Conservation (phyloP, 2,113 vertebrate genomes). For the Columba janthina region DNA sequence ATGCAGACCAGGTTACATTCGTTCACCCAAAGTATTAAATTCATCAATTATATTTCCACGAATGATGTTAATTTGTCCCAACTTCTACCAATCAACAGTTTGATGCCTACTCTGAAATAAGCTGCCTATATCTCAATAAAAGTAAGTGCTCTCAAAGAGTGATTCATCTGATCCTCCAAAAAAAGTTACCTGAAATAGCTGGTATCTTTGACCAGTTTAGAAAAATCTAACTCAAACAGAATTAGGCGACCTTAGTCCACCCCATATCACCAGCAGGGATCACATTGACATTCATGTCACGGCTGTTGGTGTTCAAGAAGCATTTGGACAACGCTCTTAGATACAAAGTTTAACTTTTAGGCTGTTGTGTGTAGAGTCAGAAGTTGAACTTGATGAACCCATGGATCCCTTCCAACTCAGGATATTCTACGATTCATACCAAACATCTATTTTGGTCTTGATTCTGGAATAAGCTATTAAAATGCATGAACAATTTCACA, state of each 20-base stretch:
- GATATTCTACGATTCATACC: neutral
- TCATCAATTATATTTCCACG: neutral
- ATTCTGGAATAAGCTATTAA: neutral
- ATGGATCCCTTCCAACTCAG: neutral
- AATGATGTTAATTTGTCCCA: neutral
- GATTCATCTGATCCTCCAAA: neutral
- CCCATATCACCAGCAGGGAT: neutral
- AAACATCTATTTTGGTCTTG: neutral
- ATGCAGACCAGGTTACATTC: neutral
- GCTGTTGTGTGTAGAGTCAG: neutral
- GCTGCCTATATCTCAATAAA: neutral
- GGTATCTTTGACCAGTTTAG: neutral
- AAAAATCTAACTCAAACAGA: neutral
- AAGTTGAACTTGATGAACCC: neutral
- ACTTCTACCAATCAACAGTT: neutral
- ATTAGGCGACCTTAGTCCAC: neutral
- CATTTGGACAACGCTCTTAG: neutral
- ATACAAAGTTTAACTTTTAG: neutral
- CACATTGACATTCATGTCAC: neutral
- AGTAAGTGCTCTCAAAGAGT: neutral
- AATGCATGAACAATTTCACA: neutral
- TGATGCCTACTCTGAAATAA: neutral
- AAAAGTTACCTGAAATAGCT: neutral
- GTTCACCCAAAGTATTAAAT: neutral
- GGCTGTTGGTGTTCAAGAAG: neutral